Evolutionary conservation across 2,797 vertebrate species (phyloP), one percentile per base, ranked within the genome.

Genomic region (Acridotheres tristis): DNA sequence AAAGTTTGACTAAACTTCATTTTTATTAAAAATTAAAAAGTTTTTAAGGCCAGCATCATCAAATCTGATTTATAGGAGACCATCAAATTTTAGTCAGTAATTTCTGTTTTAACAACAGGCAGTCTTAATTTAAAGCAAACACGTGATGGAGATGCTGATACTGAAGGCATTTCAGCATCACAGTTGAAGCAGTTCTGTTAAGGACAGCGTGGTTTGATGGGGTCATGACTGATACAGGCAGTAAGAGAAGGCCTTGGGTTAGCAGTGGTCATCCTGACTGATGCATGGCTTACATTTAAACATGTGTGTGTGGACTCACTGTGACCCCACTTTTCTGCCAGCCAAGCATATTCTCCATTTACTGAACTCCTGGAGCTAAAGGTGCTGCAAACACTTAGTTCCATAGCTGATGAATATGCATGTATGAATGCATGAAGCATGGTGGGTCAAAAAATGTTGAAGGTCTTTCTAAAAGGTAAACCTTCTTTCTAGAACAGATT

Each of bases 281-380:
- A 76, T 48, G 42, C 11, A 5, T 42, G 66, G 45, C 30, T 73
- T 43, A 36, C 10, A 13, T 72, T 67, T 67, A 2, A 10, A 5
- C 0, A 2, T 25, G 14, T 54, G 40, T 58, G 11, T 30, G 11
- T 48, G n/a, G 34, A 58, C 38, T 62, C 0, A 0, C 21, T 83
- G 47, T 72, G 73, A 45, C 55, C n/a, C 47, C 34, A 47, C 16
- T 32, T 61, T 42, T 43, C 32, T 88, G 55, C 51, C 48, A 73
- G 5, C 23, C 25, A 51, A 91, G 17, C 5, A 13, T 26, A 22
- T 53, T 57, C 7, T 59, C 30, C 22, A 8, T 34, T 67, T 80
- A 30, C 50, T 83, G 65, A 47, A 50, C 42, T 85, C 34, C 9
- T 3, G 27, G 45, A 86, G 10, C 20, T 51, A 18, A 62, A 90